These are phyloP conservation scores for Dysdera silvatica DNA, from an alignment of 1,140 invertebrate genomes.

Conservation along the genomic window DNA sequence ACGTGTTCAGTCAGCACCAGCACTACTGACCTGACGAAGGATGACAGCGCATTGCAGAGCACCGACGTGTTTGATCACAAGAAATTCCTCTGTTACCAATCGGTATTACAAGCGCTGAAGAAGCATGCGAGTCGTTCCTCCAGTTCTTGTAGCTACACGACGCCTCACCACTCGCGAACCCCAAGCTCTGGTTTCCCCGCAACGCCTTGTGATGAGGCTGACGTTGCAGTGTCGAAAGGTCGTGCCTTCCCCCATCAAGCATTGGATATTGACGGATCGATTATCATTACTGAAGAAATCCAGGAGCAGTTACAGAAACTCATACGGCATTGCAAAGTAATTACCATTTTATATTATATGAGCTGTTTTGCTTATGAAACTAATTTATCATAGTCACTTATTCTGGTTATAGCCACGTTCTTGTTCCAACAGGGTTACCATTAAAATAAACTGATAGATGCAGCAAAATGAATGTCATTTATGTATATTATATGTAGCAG, in stretches of 20 bases:
- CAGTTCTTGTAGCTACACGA: constrained; percentile 38
- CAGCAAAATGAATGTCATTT: no score
- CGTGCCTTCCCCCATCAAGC: constrained; percentile 43
- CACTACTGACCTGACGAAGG: constrained; percentile 1
- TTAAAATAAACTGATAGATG: no score
- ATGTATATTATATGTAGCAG: no score
- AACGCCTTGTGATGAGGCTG: constrained; percentile 40
- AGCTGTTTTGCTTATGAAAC: no score
- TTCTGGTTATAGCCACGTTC: no score
- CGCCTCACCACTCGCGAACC: constrained; percentile 41
- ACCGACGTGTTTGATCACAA: neutral
- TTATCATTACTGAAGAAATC: constrained; percentile 64
- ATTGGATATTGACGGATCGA: constrained; percentile 66
- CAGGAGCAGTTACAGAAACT: constrained; percentile 71
- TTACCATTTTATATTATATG: no score
- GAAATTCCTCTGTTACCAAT: neutral
- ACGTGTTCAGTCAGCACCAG: neutral
- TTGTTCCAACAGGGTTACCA: no score
- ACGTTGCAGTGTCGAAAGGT: constrained; percentile 25
- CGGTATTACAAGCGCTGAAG: neutral
- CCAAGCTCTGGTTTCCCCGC: constrained; percentile 42
- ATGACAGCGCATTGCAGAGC: constrained; percentile 5
- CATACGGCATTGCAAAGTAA: constrained; percentile 65
- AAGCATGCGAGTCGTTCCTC: constrained; percentile 6
- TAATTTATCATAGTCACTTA: no score